Conservation (phyloP, 2,888 invertebrate species). For the Cosmia pyralina region DNA sequence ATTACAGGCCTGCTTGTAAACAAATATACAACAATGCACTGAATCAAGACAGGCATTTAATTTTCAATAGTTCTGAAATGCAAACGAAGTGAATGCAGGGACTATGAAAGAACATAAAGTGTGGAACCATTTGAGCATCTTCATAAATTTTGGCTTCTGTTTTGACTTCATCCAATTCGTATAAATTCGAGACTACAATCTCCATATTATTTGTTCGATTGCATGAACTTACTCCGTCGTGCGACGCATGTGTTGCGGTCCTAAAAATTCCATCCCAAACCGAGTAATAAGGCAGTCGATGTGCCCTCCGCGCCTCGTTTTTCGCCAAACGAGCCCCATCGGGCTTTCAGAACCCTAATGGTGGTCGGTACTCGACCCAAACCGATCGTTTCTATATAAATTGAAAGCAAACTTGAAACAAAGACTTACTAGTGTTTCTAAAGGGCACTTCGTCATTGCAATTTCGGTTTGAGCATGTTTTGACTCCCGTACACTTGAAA, state of each 20-base stretch:
- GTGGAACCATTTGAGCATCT: not conserved
- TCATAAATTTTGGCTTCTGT: not conserved
- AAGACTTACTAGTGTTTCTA: conserved; percentile 49
- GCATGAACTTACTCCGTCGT: conserved; percentile 25
- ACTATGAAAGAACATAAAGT: not conserved
- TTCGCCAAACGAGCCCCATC: conserved; percentile 79
- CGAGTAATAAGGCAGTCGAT: conserved; percentile 73
- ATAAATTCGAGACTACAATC: conserved; percentile 22
- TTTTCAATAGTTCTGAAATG: conserved; percentile 23
- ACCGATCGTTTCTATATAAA: conserved; percentile 59
- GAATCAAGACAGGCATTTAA: conserved; percentile 36
- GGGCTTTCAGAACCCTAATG: conserved; percentile 73
- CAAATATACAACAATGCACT: conserved; percentile 60
- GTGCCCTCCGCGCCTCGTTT: conserved; percentile 74
- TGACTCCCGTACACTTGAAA: not conserved
- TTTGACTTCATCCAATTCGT: conserved; percentile 1
- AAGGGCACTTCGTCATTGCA: conserved; percentile 26
- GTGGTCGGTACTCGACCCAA: conserved; percentile 69
- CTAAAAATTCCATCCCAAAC: conserved; percentile 64
- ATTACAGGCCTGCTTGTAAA: conserved; percentile 55
- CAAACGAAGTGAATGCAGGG: conserved; percentile 15
- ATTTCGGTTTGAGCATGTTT: conserved; percentile 33
- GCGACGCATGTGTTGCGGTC: conserved; percentile 50
- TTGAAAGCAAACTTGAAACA: conserved; percentile 62
- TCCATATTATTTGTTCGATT: conserved; percentile 35